phyloP scores from a whole-genome alignment of 2,888 invertebrate species.

The Tinea trinotella region DNA sequence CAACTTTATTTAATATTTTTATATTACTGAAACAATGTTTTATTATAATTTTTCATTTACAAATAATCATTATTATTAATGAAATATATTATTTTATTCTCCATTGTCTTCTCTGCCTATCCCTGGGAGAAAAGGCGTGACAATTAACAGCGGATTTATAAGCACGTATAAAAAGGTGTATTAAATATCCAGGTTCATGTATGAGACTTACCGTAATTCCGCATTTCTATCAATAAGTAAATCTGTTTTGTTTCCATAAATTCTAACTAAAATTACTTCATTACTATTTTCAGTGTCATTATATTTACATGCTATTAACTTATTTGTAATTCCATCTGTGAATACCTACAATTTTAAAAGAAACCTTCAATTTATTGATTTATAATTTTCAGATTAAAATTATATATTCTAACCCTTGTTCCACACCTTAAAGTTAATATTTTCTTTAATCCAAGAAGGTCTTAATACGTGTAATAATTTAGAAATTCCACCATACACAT shows the following conservation, averaged over 20 bases:
- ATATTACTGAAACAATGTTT: conserved; percentile 42
- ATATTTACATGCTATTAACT: conserved; percentile 83
- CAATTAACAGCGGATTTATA: too few species aligned
- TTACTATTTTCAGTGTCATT: conserved; percentile 32
- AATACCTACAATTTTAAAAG: conserved; percentile 77
- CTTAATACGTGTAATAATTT: conserved; percentile 78
- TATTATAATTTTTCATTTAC: not conserved
- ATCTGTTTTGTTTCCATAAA: conserved; percentile 96
- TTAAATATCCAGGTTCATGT: not conserved
- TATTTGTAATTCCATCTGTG: conserved; percentile 95
- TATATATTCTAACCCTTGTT: conserved; percentile 7
- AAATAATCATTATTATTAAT: too few species aligned
- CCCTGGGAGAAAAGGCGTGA: too few species aligned
- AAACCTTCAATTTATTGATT: not conserved
- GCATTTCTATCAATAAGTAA: conserved; percentile 90
- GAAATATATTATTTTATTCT: too few species aligned
- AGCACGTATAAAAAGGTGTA: not conserved
- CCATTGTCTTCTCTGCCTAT: too few species aligned
- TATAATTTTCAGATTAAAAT: not conserved
- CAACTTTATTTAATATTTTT: conserved; percentile 72
- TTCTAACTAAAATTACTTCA: conserved; percentile 86
- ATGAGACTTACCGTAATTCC: conserved; percentile 76
- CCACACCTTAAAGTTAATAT: conserved; percentile 80
- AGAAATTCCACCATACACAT: conserved; percentile 77
- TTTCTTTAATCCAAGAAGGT: conserved; percentile 77